Percentiles rank a stretch among this genome's conserved stretches.
These are phyloP conservation scores for Ephialtes manifestator DNA, from an alignment of 2,888 invertebrate genomes.

Conservation along the genomic window DNA sequence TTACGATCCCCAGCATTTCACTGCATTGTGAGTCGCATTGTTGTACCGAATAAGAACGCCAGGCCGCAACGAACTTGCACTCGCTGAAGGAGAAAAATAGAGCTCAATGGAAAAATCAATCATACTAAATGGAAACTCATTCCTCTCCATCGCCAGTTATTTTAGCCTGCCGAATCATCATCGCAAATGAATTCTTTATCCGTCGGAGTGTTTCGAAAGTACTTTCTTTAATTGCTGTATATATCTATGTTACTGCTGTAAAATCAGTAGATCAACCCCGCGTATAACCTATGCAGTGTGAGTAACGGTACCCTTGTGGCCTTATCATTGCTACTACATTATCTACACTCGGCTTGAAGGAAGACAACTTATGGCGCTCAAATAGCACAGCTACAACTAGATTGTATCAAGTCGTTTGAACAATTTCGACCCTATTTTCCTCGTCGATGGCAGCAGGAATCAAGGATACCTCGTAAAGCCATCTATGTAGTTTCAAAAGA, in stretches of 20 bases:
- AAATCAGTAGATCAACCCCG: background rate
- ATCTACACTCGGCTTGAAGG: background rate
- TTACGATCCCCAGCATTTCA: background rate
- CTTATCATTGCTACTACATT: background rate
- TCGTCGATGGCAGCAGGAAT: conserved; percentile 1
- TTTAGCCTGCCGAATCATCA: background rate
- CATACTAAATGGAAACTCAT: background rate
- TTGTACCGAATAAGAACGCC: background rate
- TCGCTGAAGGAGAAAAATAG: background rate
- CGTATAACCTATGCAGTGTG: background rate
- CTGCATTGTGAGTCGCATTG: conserved; percentile 12
- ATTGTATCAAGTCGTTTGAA: background rate
- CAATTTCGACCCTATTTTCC: background rate
- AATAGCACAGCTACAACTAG: background rate
- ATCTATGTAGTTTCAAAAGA: background rate
- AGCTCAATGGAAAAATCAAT: conserved; percentile 18
- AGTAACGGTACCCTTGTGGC: background rate
- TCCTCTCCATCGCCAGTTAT: background rate
- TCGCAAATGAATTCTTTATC: background rate
- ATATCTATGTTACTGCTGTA: background rate
- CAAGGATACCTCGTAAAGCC: background rate
- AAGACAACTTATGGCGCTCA: background rate
- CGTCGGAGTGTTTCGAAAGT: background rate
- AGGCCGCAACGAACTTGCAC: background rate
- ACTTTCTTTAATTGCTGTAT: background rate